Conservation (phyloP, 2,113 vertebrate species). For the Chiloscyllium plagiosum region DNA sequence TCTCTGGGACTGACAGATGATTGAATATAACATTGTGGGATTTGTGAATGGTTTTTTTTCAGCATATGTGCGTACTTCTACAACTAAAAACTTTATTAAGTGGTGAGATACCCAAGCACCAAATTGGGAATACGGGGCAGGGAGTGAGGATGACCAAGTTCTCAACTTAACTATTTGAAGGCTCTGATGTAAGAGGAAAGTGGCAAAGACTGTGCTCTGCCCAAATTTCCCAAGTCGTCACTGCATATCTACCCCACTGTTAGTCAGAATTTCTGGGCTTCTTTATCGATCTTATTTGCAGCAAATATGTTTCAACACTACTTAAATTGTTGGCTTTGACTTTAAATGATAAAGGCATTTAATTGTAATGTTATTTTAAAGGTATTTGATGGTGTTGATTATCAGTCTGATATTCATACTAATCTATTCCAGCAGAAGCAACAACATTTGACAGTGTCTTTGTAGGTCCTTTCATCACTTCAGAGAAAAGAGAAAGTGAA, state of each 20-base stretch:
- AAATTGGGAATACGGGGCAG: neutral
- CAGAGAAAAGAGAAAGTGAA: neutral
- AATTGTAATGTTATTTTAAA: neutral
- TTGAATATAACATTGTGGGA: neutral
- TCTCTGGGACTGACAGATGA: too few relatives aligned
- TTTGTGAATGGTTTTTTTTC: neutral
- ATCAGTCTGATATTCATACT: neutral
- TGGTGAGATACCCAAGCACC: neutral
- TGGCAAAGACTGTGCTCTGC: neutral
- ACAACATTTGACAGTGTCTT: neutral
- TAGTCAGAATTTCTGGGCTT: neutral
- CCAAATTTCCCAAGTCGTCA: neutral
- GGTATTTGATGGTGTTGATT: neutral
- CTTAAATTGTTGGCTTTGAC: neutral
- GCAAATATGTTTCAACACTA: neutral
- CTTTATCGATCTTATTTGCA: neutral
- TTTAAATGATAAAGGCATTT: neutral
- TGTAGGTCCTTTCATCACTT: neutral
- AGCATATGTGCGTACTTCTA: neutral
- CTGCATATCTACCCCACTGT: neutral
- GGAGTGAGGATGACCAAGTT: neutral
- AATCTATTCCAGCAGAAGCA: neutral
- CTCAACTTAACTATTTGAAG: too few relatives aligned
- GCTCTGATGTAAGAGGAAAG: neutral
- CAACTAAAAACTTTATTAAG: neutral